These are phyloP conservation scores for Sprattus sprattus DNA, from an alignment of 2,113 vertebrate species.

Conservation along the genomic window DNA sequence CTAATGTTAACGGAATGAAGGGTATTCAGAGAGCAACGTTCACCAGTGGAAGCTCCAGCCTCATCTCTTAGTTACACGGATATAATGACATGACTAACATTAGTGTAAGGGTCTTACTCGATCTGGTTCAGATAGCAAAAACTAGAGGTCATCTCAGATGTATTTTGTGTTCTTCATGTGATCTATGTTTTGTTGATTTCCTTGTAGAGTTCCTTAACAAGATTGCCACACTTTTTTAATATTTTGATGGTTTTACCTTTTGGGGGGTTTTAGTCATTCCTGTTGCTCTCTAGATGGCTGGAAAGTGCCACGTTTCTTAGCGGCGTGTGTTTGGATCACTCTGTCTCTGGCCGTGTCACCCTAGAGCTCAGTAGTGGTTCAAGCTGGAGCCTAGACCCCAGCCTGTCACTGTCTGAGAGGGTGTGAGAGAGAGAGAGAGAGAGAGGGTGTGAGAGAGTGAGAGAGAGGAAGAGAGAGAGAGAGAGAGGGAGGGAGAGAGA, in stretches of 20 bases:
- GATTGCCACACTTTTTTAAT: background rate
- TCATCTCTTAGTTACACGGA: background rate
- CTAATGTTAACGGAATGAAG: constrained; percentile 11
- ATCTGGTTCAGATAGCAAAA: background rate
- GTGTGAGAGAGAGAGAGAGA: too few relatives aligned
- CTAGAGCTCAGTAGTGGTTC: background rate
- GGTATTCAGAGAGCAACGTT: background rate
- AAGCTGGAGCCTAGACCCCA: background rate
- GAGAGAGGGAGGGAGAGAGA: too few relatives aligned
- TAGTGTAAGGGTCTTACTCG: background rate
- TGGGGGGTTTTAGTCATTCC: too few relatives aligned
- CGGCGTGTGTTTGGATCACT: background rate
- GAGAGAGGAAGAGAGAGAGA: too few relatives aligned
- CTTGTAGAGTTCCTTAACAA: too few relatives aligned
- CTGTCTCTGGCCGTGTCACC: background rate
- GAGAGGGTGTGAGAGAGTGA: too few relatives aligned
- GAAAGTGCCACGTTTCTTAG: background rate
- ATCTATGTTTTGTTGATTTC: too few relatives aligned
- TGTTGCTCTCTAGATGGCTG: background rate
- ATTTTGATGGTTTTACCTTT: background rate
- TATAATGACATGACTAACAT: background rate
- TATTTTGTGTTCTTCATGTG: background rate
- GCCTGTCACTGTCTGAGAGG: background rate
- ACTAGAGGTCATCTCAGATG: background rate
- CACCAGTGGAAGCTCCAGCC: background rate